Base-by-base conservation (phyloP, 2,888 invertebrate species). In the Limnephilus lunatus region DNA sequence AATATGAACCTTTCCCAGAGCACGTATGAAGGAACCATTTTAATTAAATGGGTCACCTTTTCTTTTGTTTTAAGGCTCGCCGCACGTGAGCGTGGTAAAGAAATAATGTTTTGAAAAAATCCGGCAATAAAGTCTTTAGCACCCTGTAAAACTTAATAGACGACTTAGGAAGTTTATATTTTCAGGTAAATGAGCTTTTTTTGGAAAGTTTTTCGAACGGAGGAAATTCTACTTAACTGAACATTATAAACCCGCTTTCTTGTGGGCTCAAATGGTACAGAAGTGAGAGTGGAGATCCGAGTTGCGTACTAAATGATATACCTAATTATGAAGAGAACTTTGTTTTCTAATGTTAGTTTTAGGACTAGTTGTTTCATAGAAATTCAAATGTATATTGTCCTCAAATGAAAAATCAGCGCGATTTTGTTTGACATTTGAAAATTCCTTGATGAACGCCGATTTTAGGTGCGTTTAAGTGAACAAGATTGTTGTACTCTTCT, bases 171-270 rank as follows among this genome's bases (percentile, higher is more conserved):
- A 86, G 86, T 86, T 86, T 86, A 86, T 86, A 48, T 86, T 48
- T 68, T 68, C 68, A 86, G 86, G 86, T 30, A 86, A 86, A 86
- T 86, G 86, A 86, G 44, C n/a, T 86, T 86, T 86, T 82, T 68
- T 53, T 53, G 9, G 68, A n/a, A 32, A 31, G 14, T 82, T 82
- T 82, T 82, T 32, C 31, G 32, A 82, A 32, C 19, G 82, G 4
- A 32, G 32, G 82, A 82, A 32, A 82, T 82, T 32, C 32, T 82
- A 82, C 32, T 31, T 31, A 14, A 82, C 32, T 82, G 31, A 82
- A 19, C 31, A n/a, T 68, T 68, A 68, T 68, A 68, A 68, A 68
- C 25, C 25, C 9, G 25, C 68, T 68, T 68, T 68, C n/a, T 68
- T 3, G 53, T n/a, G 68, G 5, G 68, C 7, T 68, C 9, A 68